phyloP scores from a whole-genome alignment of 2,888 invertebrate species.

The Candidula unifasciata region DNA sequence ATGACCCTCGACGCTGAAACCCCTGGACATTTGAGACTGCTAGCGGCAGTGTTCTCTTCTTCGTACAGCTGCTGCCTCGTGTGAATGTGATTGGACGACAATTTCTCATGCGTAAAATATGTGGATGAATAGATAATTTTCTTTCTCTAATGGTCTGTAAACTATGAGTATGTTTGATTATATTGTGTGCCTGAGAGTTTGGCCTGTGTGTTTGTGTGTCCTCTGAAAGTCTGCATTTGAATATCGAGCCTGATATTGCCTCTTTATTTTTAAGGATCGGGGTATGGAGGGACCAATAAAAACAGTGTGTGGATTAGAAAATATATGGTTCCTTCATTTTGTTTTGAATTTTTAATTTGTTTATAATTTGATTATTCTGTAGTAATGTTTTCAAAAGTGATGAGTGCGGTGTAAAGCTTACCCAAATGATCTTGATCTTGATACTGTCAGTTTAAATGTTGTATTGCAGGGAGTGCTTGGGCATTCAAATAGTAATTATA shows the following conservation, averaged over 20 bases:
- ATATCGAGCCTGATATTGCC: not conserved
- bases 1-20: constrained; percentile 53
- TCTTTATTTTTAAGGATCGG: not conserved
- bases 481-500: too few species aligned
- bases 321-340: not conserved
- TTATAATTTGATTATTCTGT: not conserved
- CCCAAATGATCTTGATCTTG: too few species aligned
- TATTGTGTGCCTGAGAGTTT: not conserved
- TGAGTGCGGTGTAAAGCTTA: too few species aligned
- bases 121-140: not conserved
- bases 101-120: not conserved
- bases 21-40: constrained; percentile 9
- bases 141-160: not conserved
- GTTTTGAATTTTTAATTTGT: not conserved
- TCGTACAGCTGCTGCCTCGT: not conserved
- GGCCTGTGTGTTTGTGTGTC: not conserved
- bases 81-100: not conserved
- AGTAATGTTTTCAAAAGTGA: too few species aligned
- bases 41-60: not conserved
- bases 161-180: not conserved
- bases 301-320: not conserved
- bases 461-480: too few species aligned
- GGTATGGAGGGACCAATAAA: constrained; percentile 12
- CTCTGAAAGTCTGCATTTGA: not conserved
- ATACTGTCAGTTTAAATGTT: too few species aligned